A percentile compares a stretch with the other conserved stretches of the same genome.
These are phyloP conservation scores for Pterophyllum scalare DNA, from an alignment of 2,113 vertebrate genomes.

Conservation along the genomic window DNA sequence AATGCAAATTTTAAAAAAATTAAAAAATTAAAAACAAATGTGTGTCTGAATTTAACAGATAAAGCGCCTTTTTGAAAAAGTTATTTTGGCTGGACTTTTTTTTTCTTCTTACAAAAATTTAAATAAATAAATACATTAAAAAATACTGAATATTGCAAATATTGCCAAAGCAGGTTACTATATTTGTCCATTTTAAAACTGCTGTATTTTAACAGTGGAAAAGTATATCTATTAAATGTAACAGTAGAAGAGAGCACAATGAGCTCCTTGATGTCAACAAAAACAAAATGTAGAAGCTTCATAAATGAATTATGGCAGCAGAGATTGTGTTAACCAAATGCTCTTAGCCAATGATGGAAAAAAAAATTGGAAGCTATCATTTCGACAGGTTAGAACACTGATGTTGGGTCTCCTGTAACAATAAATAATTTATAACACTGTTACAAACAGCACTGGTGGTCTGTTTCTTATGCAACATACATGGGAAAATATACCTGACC, in stretches of 20 bases:
- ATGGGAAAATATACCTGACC: neutral
- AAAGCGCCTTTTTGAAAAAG: slow-evolving; percentile 15
- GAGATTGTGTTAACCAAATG: neutral
- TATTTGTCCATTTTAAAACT: neutral
- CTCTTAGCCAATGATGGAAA: neutral
- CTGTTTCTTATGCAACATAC: neutral
- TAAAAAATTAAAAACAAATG: neutral
- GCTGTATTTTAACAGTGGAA: neutral
- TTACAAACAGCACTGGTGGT: neutral
- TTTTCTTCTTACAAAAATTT: accelerated
- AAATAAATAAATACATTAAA: neutral
- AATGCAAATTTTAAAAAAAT: neutral
- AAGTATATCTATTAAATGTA: slow-evolving; percentile 3
- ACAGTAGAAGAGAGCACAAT: neutral
- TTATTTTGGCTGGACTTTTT: neutral
- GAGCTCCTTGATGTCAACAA: neutral
- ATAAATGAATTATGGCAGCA: neutral
- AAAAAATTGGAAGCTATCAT: neutral
- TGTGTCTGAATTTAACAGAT: neutral
- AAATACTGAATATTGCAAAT: neutral
- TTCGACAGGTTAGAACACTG: neutral
- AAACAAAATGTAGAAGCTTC: neutral
- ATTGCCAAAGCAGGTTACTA: neutral
- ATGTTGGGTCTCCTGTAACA: neutral
- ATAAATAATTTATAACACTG: neutral